These are phyloP conservation scores for Pituophis catenifer DNA, from an alignment of 2,113 vertebrate genomes.

Conservation along the genomic window DNA sequence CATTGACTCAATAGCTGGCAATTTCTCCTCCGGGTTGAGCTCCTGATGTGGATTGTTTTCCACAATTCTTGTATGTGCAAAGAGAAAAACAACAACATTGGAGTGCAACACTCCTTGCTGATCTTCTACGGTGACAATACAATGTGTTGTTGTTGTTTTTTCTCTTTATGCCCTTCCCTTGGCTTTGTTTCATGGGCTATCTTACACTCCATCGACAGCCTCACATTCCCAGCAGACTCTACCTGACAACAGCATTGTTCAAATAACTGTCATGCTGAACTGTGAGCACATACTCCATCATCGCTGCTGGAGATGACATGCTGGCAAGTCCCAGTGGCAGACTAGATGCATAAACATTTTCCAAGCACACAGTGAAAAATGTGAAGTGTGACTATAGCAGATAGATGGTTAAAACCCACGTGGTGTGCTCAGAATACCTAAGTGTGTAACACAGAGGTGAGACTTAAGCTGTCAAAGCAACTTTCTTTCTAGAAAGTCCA, in stretches of 20 bases:
- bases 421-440: background rate
- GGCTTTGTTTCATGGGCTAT: background rate
- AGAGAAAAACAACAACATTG: background rate
- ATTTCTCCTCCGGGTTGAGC: background rate
- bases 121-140: background rate
- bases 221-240: background rate
- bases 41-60: background rate
- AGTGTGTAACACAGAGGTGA: background rate
- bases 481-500: conserved; percentile 6
- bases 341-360: background rate
- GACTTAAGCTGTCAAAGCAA: conserved; percentile 7
- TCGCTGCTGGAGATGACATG: background rate
- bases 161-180: background rate
- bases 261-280: background rate
- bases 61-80: background rate
- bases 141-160: background rate
- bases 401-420: background rate
- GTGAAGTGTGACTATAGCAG: background rate
- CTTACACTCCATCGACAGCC: background rate
- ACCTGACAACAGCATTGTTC: background rate
- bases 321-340: background rate
- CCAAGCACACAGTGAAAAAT: background rate
- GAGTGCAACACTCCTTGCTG: background rate
- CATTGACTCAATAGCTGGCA: background rate
- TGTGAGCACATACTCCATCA: background rate